phyloP scores from a whole-genome alignment of 2,888 invertebrate species.

The Galeruca laticollis region DNA sequence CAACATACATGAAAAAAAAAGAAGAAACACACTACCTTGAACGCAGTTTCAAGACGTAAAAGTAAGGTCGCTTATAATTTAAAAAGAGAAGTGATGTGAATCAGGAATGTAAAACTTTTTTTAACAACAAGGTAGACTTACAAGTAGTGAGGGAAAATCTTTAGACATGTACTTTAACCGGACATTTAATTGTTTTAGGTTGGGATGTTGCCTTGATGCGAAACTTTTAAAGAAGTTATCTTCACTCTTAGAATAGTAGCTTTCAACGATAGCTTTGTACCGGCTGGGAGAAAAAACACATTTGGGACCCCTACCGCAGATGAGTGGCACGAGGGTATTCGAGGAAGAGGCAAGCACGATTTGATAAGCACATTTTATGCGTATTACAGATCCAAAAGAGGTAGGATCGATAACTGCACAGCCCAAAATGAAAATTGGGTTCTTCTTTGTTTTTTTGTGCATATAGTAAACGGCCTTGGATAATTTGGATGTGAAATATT shows the following conservation, averaged over 20 bases:
- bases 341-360: neutral
- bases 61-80: too few species aligned
- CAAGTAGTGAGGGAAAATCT: slow-evolving; percentile 11
- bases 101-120: slow-evolving; percentile 8
- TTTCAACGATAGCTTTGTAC: slow-evolving; percentile 16
- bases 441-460: too few species aligned
- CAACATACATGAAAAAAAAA: too few species aligned
- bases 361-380: neutral
- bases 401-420: too few species aligned
- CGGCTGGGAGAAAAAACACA: neutral
- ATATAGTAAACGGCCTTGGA: too few species aligned
- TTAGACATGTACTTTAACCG: too few species aligned
- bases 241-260: slow-evolving; percentile 2
- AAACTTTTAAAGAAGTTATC: slow-evolving; percentile 14
- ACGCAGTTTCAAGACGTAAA: slow-evolving; percentile 35
- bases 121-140: slow-evolving; percentile 12
- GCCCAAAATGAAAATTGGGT: too few species aligned
- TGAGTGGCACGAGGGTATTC: slow-evolving; percentile 53
- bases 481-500: slow-evolving; percentile 42
- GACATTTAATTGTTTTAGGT: too few species aligned
- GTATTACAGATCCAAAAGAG: slow-evolving; percentile 36
- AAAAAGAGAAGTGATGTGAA: too few species aligned
- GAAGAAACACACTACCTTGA: too few species aligned
- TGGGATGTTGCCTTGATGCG: slow-evolving; percentile 14
- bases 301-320: slow-evolving; percentile 35